These are phyloP conservation scores for Cottus gobio DNA, from an alignment of 2,113 vertebrate genomes.

Conservation along the genomic window DNA sequence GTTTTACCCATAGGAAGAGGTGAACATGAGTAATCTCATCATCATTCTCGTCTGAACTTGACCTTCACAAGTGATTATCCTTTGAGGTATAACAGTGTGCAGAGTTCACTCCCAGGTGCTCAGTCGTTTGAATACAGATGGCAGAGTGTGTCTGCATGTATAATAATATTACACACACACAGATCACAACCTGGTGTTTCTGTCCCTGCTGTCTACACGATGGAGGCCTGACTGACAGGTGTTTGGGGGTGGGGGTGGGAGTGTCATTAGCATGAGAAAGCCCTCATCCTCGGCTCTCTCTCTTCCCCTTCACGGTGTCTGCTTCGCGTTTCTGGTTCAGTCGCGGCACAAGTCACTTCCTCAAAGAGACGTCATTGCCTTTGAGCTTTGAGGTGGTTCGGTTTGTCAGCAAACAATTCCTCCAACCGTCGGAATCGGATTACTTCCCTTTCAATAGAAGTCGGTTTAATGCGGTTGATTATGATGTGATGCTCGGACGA, in stretches of 20 bases:
- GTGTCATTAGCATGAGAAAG: conserved; percentile 78
- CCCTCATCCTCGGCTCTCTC: conserved; percentile 28
- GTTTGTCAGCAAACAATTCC: neutral
- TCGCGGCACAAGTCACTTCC: conserved; percentile 47
- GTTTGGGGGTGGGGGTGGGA: conserved; percentile 44
- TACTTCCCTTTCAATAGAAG: neutral
- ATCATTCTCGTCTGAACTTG: neutral
- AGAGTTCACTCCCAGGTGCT: neutral
- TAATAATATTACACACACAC: neutral
- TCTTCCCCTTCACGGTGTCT: conserved; percentile 65
- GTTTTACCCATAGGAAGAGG: neutral
- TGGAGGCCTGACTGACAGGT: conserved; percentile 37
- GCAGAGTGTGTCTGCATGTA: neutral
- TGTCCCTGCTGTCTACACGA: conserved; percentile 11
- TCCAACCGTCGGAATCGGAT: neutral
- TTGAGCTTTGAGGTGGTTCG: neutral
- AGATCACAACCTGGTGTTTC: conserved; percentile 55
- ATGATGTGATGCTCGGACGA: neutral
- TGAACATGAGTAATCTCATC: neutral
- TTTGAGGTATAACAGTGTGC: neutral
- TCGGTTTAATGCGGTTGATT: neutral
- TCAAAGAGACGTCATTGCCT: conserved; percentile 25
- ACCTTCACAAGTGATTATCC: neutral
- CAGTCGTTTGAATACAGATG: neutral
- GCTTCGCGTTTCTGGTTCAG: conserved; percentile 30